Evolutionary conservation across 2,888 invertebrate species (phyloP).

Genomic region (Drosophila fulvimacula): DNA sequence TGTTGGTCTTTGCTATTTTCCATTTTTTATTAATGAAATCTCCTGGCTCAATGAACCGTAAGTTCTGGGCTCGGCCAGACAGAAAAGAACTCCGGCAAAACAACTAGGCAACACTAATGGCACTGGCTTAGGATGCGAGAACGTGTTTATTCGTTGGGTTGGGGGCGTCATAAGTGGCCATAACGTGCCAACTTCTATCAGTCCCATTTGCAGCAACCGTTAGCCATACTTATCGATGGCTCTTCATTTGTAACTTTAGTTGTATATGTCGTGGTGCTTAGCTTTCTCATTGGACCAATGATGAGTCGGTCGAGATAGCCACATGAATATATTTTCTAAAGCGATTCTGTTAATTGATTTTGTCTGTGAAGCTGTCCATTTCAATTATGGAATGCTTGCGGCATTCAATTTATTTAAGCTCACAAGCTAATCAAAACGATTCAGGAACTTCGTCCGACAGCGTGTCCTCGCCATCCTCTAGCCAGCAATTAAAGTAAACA

Average conservation of each 20-base stretch:
- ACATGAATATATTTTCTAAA: constrained; percentile 53
- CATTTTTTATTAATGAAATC: constrained; percentile 81
- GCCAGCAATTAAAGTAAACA: constrained; percentile 62
- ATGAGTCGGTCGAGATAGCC: constrained; percentile 14
- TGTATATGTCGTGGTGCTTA: constrained; percentile 32
- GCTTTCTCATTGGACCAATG: constrained; percentile 19
- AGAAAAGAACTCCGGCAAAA: constrained; percentile 25
- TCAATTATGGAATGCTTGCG: constrained; percentile 59
- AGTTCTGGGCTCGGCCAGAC: constrained; percentile 45
- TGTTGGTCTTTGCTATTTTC: constrained; percentile 56
- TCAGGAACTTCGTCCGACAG: constrained; percentile 12
- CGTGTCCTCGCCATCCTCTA: constrained; percentile 47
- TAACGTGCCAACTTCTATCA: constrained; percentile 51
- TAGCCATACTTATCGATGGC: constrained; percentile 60
- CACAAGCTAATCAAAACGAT: constrained; percentile 65
- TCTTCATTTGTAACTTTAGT: constrained; percentile 34
- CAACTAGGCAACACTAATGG: constrained; percentile 58
- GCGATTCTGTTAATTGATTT: constrained; percentile 63
- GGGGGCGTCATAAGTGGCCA: constrained; percentile 56
- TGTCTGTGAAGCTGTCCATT: constrained; percentile 35
- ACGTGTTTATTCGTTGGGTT: constrained; percentile 37
- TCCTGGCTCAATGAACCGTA: constrained; percentile 80
- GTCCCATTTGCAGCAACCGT: constrained; percentile 16
- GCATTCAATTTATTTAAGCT: constrained; percentile 65
- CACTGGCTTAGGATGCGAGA: constrained; percentile 50